A percentile compares a stretch with the other conserved stretches of the same genome.
These are phyloP conservation scores for Diorhabda carinulata DNA, from an alignment of 1,140 invertebrate species.

Conservation along the genomic window DNA sequence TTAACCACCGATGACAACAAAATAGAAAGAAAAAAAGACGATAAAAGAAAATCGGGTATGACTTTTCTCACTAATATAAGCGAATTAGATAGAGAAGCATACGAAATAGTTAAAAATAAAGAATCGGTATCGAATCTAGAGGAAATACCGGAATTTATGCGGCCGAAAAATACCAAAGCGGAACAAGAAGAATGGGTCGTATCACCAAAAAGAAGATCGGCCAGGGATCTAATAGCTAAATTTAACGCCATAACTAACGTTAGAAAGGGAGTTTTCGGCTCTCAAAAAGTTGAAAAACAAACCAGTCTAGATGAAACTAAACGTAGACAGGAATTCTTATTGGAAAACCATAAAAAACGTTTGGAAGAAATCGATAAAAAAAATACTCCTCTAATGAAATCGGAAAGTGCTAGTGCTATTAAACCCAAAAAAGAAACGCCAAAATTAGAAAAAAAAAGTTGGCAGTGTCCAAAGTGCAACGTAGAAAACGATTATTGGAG, in stretches of 20 bases:
- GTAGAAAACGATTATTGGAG: constrained; percentile 56
- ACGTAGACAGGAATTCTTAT: constrained; percentile 31
- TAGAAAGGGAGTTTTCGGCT: constrained; percentile 52
- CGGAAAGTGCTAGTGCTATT: constrained; percentile 38
- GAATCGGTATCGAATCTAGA: constrained; percentile 38
- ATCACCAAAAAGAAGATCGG: constrained; percentile 49
- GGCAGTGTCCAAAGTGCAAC: constrained; percentile 55
- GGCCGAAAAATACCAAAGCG: constrained; percentile 37
- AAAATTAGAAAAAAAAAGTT: constrained; percentile 44
- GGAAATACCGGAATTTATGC: constrained; percentile 45
- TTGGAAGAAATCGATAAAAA: constrained; percentile 39
- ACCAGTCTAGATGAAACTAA: constrained; percentile 29
- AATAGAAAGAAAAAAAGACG: constrained; percentile 44
- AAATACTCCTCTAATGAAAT: constrained; percentile 36
- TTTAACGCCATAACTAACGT: constrained; percentile 61
- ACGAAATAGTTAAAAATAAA: constrained; percentile 64
- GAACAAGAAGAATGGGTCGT: constrained; percentile 44
- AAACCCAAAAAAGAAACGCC: constrained; percentile 34
- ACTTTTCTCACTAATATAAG: constrained; percentile 74
- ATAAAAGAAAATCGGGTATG: constrained; percentile 58
- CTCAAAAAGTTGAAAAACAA: constrained; percentile 36
- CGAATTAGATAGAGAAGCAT: constrained; percentile 73
- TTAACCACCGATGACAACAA: constrained; percentile 46
- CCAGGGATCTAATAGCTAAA: constrained; percentile 59
- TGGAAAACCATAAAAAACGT: constrained; percentile 36